Evolutionary conservation across 2,888 invertebrate species (phyloP).

Genomic region (Leptinotarsa rubiginosa): DNA sequence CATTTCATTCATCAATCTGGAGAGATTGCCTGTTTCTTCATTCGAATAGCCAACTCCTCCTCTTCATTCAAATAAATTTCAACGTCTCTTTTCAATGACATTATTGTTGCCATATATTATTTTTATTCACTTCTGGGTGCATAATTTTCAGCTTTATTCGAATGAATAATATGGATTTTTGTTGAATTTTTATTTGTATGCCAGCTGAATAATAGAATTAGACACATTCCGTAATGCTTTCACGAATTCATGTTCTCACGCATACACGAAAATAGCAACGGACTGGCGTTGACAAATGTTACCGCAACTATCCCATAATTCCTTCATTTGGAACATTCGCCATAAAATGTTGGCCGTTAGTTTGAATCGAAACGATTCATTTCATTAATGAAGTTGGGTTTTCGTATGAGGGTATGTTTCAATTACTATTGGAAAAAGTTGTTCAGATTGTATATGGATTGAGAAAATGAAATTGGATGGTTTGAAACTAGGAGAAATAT

Average conservation of each 20-base stretch:
- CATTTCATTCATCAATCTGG: too few species aligned
- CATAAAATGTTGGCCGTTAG: constrained; percentile 48
- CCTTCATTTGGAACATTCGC: constrained; percentile 46
- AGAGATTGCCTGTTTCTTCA: too few species aligned
- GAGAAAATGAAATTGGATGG: too few species aligned
- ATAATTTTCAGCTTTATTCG: background rate
- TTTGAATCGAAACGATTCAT: constrained; percentile 49
- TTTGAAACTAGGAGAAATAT: too few species aligned
- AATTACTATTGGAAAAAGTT: background rate
- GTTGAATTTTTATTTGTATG: constrained; percentile 7
- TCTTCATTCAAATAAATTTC: background rate
- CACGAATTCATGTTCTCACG: constrained; percentile 11
- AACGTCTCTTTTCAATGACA: background rate
- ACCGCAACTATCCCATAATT: constrained; percentile 52
- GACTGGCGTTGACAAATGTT: constrained; percentile 53
- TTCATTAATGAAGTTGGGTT: constrained; percentile 42
- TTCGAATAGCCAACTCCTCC: background rate
- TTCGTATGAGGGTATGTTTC: background rate
- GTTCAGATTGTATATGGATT: too few species aligned
- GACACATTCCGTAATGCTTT: background rate
- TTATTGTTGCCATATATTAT: background rate
- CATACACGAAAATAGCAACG: constrained; percentile 28
- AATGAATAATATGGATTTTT: background rate
- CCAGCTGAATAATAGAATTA: background rate
- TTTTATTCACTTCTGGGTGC: background rate